Percentiles rank a stretch among this genome's conserved stretches.
phyloP scores from a whole-genome alignment of 2,113 vertebrate species.

The Cyanistes caeruleus region DNA sequence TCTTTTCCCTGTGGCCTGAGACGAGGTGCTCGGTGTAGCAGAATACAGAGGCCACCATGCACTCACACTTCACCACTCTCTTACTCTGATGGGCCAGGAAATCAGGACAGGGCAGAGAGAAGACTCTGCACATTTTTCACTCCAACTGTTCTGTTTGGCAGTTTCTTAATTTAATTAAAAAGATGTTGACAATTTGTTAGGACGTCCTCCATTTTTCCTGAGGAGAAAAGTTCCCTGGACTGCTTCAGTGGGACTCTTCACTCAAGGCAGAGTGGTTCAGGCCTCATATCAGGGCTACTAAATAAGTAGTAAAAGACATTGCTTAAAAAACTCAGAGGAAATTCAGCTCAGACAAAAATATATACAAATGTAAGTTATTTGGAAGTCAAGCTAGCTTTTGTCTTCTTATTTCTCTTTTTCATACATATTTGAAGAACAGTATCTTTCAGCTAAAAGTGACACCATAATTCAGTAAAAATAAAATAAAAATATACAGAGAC shows the following conservation, averaged over 20 bases:
- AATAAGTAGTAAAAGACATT: background rate
- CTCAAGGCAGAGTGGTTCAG: background rate
- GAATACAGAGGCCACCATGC: background rate
- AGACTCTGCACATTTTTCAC: background rate
- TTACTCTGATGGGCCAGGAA: no score
- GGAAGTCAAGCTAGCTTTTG: background rate
- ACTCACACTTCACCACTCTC: background rate
- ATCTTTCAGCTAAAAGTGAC: background rate
- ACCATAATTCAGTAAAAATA: background rate
- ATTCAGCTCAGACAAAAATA: background rate
- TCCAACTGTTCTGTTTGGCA: background rate
- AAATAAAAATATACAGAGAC: background rate
- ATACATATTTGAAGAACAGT: background rate
- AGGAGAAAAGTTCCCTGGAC: background rate
- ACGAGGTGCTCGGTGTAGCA: accelerated
- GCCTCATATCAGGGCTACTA: background rate
- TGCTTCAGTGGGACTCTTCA: background rate
- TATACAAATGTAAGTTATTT: background rate
- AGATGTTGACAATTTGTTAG: background rate
- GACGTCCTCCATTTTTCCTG: background rate
- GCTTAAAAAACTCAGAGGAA: background rate
- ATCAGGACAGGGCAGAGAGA: background rate
- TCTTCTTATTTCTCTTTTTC: background rate
- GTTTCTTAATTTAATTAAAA: background rate
- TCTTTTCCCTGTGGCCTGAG: background rate